phyloP scores from a whole-genome alignment of 2,888 invertebrate genomes.

The Chrysopilus asiliformis region DNA sequence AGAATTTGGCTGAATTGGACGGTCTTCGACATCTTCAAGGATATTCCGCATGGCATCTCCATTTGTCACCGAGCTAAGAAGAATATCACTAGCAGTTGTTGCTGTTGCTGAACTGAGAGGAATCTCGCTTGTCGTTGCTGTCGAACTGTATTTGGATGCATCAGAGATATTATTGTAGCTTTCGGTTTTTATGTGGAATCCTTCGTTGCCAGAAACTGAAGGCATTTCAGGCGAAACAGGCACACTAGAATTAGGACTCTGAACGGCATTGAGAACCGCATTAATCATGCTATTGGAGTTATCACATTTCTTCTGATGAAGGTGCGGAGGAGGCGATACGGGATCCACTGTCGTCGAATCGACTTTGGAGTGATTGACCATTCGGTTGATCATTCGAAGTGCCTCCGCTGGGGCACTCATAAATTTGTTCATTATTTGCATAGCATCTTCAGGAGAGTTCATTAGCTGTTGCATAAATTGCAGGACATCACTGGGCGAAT shows the following conservation, averaged over 20 bases:
- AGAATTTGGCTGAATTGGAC: conserved; percentile 49
- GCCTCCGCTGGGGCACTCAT: conserved; percentile 36
- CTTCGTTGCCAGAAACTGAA: not conserved
- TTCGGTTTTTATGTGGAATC: too few relatives aligned
- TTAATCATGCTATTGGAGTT: conserved; percentile 13
- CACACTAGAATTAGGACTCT: conserved; percentile 5
- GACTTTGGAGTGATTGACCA: conserved; percentile 18
- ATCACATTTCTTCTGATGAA: conserved; percentile 1
- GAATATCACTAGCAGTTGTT: not conserved
- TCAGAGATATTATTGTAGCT: too few relatives aligned
- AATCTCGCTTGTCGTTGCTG: not conserved
- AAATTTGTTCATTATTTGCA: conserved; percentile 36
- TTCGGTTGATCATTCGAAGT: conserved; percentile 31
- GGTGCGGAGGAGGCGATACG: conserved; percentile 7
- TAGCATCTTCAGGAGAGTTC: conserved; percentile 33
- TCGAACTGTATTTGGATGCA: too few relatives aligned
- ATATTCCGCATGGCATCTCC: conserved; percentile 22
- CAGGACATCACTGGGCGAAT: conserved; percentile 33
- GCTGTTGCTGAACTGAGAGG: not conserved
- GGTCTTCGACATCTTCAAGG: conserved; percentile 22
- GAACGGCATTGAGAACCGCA: conserved; percentile 14
- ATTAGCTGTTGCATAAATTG: conserved; percentile 33
- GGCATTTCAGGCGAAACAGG: conserved; percentile 4
- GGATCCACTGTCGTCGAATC: conserved; percentile 13
- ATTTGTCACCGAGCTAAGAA: not conserved